Evolutionary conservation across 2,888 invertebrate species (phyloP).

Genomic region (Hermaeophaga mercurialis): DNA sequence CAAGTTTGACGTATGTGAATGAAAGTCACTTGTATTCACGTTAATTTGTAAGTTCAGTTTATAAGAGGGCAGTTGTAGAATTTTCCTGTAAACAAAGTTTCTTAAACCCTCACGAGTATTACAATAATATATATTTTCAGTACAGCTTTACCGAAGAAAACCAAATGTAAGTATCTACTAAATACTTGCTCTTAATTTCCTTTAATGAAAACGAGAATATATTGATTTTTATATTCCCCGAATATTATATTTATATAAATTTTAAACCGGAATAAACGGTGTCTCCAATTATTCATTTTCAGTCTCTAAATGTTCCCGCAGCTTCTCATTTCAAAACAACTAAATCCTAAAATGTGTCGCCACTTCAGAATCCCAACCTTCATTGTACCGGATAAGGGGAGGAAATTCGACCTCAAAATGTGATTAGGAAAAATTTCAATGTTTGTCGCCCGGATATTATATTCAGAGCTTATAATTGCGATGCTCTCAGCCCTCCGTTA

Average conservation of each 20-base stretch:
- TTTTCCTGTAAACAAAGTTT: too few relatives aligned
- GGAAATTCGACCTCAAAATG: conserved; percentile 50
- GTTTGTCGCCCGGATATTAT: conserved; percentile 57
- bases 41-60: too few relatives aligned
- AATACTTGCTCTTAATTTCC: too few relatives aligned
- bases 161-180: too few relatives aligned
- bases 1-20: too few relatives aligned
- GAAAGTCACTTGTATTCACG: too few relatives aligned
- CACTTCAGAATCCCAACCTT: background rate
- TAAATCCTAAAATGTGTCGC: conserved; percentile 13
- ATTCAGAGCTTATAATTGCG: conserved; percentile 50
- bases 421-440: conserved; percentile 55
- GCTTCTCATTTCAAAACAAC: conserved; percentile 7
- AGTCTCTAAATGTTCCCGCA: conserved; percentile 8
- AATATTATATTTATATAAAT: background rate
- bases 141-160: too few relatives aligned
- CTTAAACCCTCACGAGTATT: too few relatives aligned
- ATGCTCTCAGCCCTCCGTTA: conserved; percentile 14
- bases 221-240: background rate
- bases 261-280: conserved; percentile 8
- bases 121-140: too few relatives aligned
- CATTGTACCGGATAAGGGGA: conserved; percentile 28
- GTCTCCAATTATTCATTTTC: conserved; percentile 14
- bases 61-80: too few relatives aligned
- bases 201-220: too few relatives aligned